Evolutionary conservation across 2,113 vertebrate genomes (phyloP).

Genomic region (Macroglossus sobrinus): DNA sequence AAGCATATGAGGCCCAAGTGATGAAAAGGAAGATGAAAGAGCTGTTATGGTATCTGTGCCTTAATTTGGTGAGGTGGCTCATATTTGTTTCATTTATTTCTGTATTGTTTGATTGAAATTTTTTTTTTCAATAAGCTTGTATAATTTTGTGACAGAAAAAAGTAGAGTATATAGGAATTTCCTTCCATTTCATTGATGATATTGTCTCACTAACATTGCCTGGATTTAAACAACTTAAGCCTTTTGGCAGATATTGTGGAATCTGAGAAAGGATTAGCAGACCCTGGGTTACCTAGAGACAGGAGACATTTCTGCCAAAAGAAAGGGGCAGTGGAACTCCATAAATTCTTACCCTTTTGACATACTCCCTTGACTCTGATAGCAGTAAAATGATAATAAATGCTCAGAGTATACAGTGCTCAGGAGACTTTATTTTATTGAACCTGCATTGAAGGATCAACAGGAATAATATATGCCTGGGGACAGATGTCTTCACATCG

Average conservation of each 20-base stretch:
- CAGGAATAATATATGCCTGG: background rate
- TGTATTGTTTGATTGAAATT: background rate
- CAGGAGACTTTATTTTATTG: background rate
- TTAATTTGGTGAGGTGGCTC: background rate
- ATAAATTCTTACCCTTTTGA: background rate
- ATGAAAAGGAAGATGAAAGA: background rate
- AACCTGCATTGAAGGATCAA: background rate
- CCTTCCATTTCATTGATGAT: background rate
- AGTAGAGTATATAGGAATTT: background rate
- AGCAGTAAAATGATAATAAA: background rate
- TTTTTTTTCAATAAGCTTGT: background rate
- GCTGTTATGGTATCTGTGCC: background rate
- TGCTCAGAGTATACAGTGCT: background rate
- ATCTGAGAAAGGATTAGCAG: background rate
- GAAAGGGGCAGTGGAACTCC: background rate
- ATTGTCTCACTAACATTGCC: background rate
- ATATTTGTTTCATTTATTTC: background rate
- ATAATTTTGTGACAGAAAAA: background rate
- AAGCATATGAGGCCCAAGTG: background rate
- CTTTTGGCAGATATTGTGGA: background rate
- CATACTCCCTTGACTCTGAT: background rate
- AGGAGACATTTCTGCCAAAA: background rate
- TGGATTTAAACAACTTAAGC: background rate
- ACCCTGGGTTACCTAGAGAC: background rate
- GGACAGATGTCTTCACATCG: background rate